Base-by-base conservation (phyloP, 1,140 invertebrate genomes). In the Argopecten irradians region DNA sequence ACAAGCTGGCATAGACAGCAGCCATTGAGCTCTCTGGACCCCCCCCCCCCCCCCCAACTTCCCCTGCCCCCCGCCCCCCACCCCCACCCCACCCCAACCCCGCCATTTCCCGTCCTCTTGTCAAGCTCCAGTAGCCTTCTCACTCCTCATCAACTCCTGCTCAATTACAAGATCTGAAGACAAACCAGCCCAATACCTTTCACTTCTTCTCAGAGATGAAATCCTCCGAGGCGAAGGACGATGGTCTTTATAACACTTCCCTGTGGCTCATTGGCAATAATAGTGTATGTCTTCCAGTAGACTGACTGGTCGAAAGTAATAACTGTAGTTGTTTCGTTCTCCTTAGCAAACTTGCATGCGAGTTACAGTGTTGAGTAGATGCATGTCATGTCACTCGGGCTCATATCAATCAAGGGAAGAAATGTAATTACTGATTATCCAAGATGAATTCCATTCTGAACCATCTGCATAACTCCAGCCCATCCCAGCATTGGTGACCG, bases 161-260 rank as follows among this genome's bases (percentile, higher is more conserved):
- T 94, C 93, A 36, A 95, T 93, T 7, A 91, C 91, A 91, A 95
- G 91, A 89, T 95, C 94, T n/a, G 92, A 89, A 86, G 91, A 95
- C 35, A 95, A 90, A 35, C 96, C 96, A 83, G 92, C 94, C 93
- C 94, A 96, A 90, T 93, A 95, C 91, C 94, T 94, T 83, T 96
- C 90, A 36, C 35, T 84, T 34, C 91, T 34, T 7, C 90, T 28
- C 13, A 90, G 8, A 86, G 35, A 32, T 86, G 16, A n/a, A n/a
- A n/a, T n/a, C 84, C 82, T 22, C 32, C 83, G 36, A 11, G 90
- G 33, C 5, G 33, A 28, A 88, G 87, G 88, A 84, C 46, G 33
- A n/a, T 28, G 34, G 84, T 35, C 28, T 84, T 91, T 85, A n/a
- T 39, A 39, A 34, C 28, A 86, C 71, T 46, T 34, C 16, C 33